A percentile compares a stretch with the other conserved stretches of the same genome.
These are phyloP conservation scores for Camponotus vicinus DNA, from an alignment of 1,140 invertebrate species.

Conservation along the genomic window DNA sequence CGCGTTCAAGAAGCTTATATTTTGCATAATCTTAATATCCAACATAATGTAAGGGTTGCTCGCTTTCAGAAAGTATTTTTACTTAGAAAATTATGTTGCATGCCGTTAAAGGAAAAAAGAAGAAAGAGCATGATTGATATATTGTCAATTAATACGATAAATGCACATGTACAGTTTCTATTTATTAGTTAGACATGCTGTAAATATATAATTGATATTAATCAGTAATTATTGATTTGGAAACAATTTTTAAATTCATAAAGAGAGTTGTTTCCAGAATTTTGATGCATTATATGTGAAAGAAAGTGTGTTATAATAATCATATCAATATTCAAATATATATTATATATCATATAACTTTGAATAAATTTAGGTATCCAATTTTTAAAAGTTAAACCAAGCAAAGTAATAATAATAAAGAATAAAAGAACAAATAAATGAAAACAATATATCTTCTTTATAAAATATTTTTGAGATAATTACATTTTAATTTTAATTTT, in stretches of 20 bases:
- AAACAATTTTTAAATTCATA: constrained; percentile 10
- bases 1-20: constrained; percentile 45
- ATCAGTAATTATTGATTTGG: not conserved
- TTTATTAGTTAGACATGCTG: not conserved
- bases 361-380: not conserved
- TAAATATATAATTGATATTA: constrained; percentile 31
- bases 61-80: constrained; percentile 45
- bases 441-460: not conserved
- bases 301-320: not conserved
- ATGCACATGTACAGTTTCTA: not conserved
- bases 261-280: not conserved
- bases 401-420: not conserved
- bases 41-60: constrained; percentile 30
- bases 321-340: not conserved
- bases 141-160: constrained; percentile 45
- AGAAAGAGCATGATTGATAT: not conserved
- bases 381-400: too few relatives aligned
- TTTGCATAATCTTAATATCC: constrained; percentile 68
- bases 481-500: constrained; percentile 2
- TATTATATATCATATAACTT: not conserved
- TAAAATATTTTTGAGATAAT: not conserved
- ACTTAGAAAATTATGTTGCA: constrained; percentile 65
- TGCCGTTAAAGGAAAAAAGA: constrained; percentile 38
- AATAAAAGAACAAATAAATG: not conserved
- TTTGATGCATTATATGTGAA: not conserved